Percentiles rank a stretch among this genome's conserved stretches.
These are phyloP conservation scores for Xyliphius kryptos DNA, from an alignment of 2,113 vertebrate genomes.

Conservation along the genomic window DNA sequence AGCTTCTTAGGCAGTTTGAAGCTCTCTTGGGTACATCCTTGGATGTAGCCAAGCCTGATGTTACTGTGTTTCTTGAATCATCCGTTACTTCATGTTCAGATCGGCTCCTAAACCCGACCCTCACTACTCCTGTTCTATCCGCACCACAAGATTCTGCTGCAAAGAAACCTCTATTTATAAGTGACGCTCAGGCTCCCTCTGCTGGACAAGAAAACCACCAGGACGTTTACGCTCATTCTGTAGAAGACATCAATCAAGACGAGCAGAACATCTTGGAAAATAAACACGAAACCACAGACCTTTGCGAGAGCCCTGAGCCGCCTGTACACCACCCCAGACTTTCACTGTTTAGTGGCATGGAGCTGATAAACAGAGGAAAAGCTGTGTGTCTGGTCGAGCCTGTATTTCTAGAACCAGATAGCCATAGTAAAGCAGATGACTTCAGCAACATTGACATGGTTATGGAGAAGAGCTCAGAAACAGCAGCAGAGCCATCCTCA, in stretches of 20 bases:
- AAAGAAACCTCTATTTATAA: no score
- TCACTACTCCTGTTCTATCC: slow-evolving; percentile 48
- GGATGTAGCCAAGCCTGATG: not conserved
- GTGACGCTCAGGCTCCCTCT: no score
- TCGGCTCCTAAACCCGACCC: slow-evolving; percentile 15
- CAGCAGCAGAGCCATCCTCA: not conserved
- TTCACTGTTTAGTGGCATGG: slow-evolving; percentile 86
- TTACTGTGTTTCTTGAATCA: slow-evolving; percentile 19
- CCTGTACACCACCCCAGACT: slow-evolving; percentile 6
- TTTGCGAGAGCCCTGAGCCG: not conserved
- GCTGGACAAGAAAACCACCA: not conserved
- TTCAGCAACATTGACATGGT: no score
- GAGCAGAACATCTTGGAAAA: not conserved
- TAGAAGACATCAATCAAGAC: not conserved
- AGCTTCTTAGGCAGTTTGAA: slow-evolving; percentile 89
- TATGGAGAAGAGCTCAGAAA: not conserved
- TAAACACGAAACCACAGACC: not conserved
- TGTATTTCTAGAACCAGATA: slow-evolving; percentile 17
- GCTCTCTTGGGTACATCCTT: slow-evolving; percentile 65
- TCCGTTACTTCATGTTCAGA: slow-evolving; percentile 49
- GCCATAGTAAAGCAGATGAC: not conserved
- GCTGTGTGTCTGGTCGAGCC: not conserved
- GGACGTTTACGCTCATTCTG: not conserved
- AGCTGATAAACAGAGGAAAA: slow-evolving; percentile 65
- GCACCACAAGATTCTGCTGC: slow-evolving; percentile 20